A percentile compares a stretch with the other conserved stretches of the same genome.
Evolutionary conservation across 1,140 invertebrate species (phyloP).

Genomic region (Drosophila quadrilineata): DNA sequence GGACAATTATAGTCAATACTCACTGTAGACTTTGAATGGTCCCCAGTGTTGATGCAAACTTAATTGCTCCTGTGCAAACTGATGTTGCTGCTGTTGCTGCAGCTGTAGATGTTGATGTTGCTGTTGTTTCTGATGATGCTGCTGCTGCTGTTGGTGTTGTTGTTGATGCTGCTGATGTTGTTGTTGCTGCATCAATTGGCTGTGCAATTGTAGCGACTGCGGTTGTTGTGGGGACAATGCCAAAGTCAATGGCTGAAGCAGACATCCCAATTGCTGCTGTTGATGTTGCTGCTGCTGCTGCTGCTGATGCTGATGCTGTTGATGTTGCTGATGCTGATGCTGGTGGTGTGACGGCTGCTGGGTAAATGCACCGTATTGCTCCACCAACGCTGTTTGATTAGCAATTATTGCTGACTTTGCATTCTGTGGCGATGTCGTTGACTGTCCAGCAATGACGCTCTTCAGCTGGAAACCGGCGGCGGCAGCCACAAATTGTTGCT

Average conservation of each 20-base stretch:
- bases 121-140: constrained; percentile 59
- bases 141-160: constrained; percentile 41
- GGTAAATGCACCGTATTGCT: constrained; percentile 42
- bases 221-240: constrained; percentile 74
- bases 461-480: constrained; percentile 63
- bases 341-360: constrained; percentile 45
- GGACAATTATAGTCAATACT: constrained; percentile 80
- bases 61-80: constrained; percentile 65
- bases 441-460: constrained; percentile 64
- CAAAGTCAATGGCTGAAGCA: constrained; percentile 67
- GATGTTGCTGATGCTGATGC: constrained; percentile 55
- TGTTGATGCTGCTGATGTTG: constrained; percentile 53
- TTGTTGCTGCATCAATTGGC: constrained; percentile 77
- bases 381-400: constrained; percentile 74
- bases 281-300: constrained; percentile 67
- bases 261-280: constrained; percentile 55
- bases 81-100: constrained; percentile 59
- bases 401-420: constrained; percentile 79
- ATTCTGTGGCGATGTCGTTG: constrained; percentile 72
- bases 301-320: constrained; percentile 82
- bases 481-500: constrained; percentile 58
- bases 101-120: constrained; percentile 56
- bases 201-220: constrained; percentile 66
- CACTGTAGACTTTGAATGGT: constrained; percentile 86
- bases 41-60: constrained; percentile 78